These are phyloP conservation scores for Reticulitermes lucifugus DNA, from an alignment of 2,888 invertebrate genomes.

Conservation along the genomic window DNA sequence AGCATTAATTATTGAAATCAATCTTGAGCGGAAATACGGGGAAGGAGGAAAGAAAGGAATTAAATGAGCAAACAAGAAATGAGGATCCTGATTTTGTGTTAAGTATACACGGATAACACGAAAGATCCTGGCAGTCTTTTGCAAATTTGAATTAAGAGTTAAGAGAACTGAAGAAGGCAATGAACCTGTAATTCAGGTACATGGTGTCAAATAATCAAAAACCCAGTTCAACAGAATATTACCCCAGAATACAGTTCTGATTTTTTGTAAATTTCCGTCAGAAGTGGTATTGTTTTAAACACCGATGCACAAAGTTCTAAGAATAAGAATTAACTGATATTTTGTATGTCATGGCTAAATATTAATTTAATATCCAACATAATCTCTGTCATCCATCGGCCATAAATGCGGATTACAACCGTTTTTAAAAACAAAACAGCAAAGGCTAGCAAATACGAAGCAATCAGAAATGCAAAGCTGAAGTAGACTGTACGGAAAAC, in stretches of 20 bases:
- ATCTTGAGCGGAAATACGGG: neutral
- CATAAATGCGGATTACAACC: no score
- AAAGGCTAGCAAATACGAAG: no score
- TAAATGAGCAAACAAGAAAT: constrained; percentile 14
- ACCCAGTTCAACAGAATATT: neutral
- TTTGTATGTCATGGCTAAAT: no score
- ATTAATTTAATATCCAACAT: no score
- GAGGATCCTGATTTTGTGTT: neutral
- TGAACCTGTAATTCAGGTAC: neutral
- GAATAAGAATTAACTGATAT: no score
- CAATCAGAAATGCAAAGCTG: no score
- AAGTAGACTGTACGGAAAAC: no score
- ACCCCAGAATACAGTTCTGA: neutral
- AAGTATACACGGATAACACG: neutral
- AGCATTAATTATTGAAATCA: constrained; percentile 30
- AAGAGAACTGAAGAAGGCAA: neutral
- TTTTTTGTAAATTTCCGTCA: no score
- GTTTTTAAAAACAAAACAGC: no score
- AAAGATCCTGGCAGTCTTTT: neutral
- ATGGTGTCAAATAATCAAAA: neutral
- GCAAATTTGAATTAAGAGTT: neutral
- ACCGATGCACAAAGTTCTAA: no score
- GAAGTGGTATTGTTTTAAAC: no score
- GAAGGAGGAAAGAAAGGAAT: neutral
- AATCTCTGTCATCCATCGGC: no score